These are phyloP conservation scores for Hylia prasina DNA, from an alignment of 2,113 vertebrate species.

Conservation along the genomic window DNA sequence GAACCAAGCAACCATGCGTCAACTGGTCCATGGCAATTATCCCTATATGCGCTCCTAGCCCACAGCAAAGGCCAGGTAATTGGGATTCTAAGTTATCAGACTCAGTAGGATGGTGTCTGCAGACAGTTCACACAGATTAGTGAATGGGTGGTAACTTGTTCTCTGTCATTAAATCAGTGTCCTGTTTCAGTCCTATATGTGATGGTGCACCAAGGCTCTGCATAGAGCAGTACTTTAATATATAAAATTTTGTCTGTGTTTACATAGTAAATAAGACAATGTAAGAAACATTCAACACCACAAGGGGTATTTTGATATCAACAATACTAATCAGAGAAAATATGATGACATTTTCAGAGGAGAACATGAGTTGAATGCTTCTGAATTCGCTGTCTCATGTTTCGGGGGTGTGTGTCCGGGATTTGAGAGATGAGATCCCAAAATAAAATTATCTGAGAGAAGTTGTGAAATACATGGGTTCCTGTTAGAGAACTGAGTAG, in stretches of 20 bases:
- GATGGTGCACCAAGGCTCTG: background rate
- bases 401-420: no score
- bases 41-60: background rate
- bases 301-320: background rate
- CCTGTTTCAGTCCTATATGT: background rate
- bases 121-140: background rate
- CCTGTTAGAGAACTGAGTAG: background rate
- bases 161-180: background rate
- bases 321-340: background rate
- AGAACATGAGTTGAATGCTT: background rate
- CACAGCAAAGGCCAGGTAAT: background rate
- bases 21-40: background rate
- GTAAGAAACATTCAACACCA: background rate
- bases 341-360: background rate
- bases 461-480: background rate
- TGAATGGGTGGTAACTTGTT: background rate
- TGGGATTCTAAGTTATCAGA: background rate
- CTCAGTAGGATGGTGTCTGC: background rate
- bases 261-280: background rate
- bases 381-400: background rate
- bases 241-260: background rate
- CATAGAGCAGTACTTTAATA: background rate
- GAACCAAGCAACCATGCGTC: background rate
- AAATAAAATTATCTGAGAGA: background rate
- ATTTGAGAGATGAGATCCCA: background rate